Percentiles rank a stretch among this genome's conserved stretches.
Evolutionary conservation across 2,797 vertebrate species (phyloP).

Genomic region (Cuculus canorus): DNA sequence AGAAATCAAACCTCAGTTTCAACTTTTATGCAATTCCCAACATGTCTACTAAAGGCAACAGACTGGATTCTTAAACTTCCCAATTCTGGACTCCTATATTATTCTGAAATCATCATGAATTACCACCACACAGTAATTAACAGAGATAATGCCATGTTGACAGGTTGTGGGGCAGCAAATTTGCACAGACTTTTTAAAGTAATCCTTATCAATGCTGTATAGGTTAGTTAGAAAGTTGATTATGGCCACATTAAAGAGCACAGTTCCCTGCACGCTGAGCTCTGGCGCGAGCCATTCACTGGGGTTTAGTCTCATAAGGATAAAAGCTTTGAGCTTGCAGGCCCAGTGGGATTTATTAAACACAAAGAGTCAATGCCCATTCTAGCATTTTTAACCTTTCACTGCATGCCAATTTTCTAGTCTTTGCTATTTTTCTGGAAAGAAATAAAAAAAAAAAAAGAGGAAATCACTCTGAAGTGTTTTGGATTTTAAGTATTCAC

Average conservation of each 20-base stretch:
- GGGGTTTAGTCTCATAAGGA: not conserved
- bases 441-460: not conserved
- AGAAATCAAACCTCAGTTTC: not conserved
- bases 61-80: not conserved
- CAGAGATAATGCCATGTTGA: not conserved
- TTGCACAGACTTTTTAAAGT: not conserved
- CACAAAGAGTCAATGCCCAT: not conserved
- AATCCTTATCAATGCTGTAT: rapidly evolving
- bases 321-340: not conserved
- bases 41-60: not conserved
- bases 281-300: not conserved
- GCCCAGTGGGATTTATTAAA: not conserved
- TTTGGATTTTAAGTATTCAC: not conserved
- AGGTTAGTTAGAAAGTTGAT: too few relatives aligned
- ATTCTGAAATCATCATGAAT: not conserved
- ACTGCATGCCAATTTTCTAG: not conserved
- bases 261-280: rapidly evolving
- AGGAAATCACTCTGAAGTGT: not conserved
- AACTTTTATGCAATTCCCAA: not conserved
- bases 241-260: rapidly evolving
- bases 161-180: not conserved
- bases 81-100: not conserved
- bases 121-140: not conserved
- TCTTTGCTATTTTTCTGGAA: not conserved
- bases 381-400: not conserved